Conservation (phyloP, 1,140 invertebrate species). For the Mactra quadrangularis region DNA sequence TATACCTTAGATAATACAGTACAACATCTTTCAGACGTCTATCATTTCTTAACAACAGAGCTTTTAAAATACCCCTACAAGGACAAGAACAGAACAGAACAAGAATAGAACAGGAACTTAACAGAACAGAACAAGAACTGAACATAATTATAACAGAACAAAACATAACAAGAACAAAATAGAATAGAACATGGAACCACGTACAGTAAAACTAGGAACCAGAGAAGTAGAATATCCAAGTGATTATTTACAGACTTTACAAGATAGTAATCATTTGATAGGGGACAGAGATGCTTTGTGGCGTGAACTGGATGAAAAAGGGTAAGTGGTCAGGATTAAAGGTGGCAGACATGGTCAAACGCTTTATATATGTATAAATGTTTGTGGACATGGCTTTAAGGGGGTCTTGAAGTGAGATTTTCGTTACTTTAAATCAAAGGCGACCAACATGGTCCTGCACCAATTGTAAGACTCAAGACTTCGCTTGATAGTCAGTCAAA, state of each 20-base stretch:
- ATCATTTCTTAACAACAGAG: too few relatives aligned
- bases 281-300: slow-evolving; percentile 59
- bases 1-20: too few relatives aligned
- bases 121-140: too few relatives aligned
- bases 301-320: slow-evolving; percentile 62
- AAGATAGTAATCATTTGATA: slow-evolving; percentile 63
- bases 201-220: slow-evolving; percentile 54
- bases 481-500: too few relatives aligned
- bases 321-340: slow-evolving; percentile 50
- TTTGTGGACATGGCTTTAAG: neutral
- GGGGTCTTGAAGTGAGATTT: neutral
- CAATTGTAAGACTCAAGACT: too few relatives aligned
- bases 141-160: too few relatives aligned
- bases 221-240: slow-evolving; percentile 63
- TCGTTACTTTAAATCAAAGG: neutral
- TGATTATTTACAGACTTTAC: slow-evolving; percentile 53
- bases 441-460: too few relatives aligned
- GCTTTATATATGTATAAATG: neutral
- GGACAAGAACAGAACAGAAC: too few relatives aligned
- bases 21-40: too few relatives aligned
- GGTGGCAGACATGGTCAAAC: neutral
- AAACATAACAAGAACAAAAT: too few relatives aligned
- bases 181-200: slow-evolving; percentile 12
- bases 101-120: too few relatives aligned
- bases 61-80: too few relatives aligned